phyloP scores from a whole-genome alignment of 2,113 vertebrate genomes.

The Aspiorhynchus laticeps region DNA sequence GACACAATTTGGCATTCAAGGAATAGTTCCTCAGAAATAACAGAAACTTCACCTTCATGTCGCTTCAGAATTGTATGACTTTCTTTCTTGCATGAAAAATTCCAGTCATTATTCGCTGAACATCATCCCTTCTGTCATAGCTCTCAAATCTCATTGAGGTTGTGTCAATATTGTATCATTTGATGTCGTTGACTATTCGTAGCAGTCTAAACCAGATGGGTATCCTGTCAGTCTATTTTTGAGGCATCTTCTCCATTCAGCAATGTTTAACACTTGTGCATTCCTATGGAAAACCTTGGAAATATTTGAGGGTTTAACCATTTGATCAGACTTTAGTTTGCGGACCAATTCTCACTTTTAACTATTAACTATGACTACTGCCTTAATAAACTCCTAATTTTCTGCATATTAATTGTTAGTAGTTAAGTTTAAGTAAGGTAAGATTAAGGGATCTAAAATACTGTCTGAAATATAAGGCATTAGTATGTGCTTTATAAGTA shows the following conservation, averaged over 20 bases:
- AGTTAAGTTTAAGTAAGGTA: background rate
- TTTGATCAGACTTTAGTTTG: background rate
- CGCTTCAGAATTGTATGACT: background rate
- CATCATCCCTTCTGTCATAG: background rate
- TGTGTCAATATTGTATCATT: background rate
- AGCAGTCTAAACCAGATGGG: background rate
- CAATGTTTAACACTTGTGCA: background rate
- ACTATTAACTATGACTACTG: background rate
- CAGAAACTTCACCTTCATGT: background rate
- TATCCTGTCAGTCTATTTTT: background rate
- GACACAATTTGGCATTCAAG: constrained; percentile 2
- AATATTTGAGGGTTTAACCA: background rate
- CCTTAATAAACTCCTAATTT: background rate
- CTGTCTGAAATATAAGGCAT: background rate
- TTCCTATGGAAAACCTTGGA: background rate
- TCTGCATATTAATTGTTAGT: background rate
- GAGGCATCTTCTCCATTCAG: background rate
- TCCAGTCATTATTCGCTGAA: background rate
- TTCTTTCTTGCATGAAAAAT: background rate
- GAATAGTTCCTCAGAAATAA: background rate
- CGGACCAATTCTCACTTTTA: background rate
- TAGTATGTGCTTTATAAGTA: background rate
- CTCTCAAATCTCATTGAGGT: background rate
- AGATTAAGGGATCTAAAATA: too few species aligned
- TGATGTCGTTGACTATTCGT: background rate